Base-by-base conservation (phyloP, 2,113 vertebrate species). In the Amphiprion ocellaris region DNA sequence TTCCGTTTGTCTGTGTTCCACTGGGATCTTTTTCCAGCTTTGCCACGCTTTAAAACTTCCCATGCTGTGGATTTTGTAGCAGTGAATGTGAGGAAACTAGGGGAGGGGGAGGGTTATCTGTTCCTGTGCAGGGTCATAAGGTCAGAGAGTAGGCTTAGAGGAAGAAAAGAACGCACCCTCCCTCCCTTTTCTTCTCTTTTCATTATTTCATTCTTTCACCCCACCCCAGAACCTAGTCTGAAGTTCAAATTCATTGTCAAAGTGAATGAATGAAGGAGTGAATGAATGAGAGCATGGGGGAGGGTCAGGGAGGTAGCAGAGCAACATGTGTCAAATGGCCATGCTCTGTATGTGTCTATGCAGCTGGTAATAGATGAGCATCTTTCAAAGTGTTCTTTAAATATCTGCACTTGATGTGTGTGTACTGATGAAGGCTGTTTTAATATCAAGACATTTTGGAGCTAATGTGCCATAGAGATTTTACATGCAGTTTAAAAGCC, bases 201-300 rank as follows among this genome's bases (percentile, higher is more conserved):
- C 67, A 72, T 44, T 71, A 72, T 70, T 37, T 62, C 54, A 71
- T 67, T 86, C 72, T 54, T 77, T 70, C 61, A 24, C 68, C 71
- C 55, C 74, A 28, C 52, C 52, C 55, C 67, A 2, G 1, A 46
- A 85, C 77, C 69, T 69, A 19, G 79, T 78, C 80, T 87, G 67
- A 88, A 92, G 89, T 92, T 92, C 83, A 92, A 74, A 87, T 83
- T 89, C 81, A 88, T 87, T 91, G 89, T 92, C 74, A 80, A 23
- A 71, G 64, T 69, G 69, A 82, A 76, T 68, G 84, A 81, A 69
- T 62, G 80, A 67, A 62, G 28, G 54, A 23, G 44, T 72, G 74
- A 67, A 70, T 30, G 81, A 33, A 59, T 44, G 16, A 15, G 50
- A 58, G 16, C 15, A 11, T 65, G 75, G 71, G 80, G 74, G 79